A percentile compares a stretch with the other conserved stretches of the same genome.
Evolutionary conservation across 2,888 invertebrate species (phyloP).

Genomic region (Desoria tigrina): DNA sequence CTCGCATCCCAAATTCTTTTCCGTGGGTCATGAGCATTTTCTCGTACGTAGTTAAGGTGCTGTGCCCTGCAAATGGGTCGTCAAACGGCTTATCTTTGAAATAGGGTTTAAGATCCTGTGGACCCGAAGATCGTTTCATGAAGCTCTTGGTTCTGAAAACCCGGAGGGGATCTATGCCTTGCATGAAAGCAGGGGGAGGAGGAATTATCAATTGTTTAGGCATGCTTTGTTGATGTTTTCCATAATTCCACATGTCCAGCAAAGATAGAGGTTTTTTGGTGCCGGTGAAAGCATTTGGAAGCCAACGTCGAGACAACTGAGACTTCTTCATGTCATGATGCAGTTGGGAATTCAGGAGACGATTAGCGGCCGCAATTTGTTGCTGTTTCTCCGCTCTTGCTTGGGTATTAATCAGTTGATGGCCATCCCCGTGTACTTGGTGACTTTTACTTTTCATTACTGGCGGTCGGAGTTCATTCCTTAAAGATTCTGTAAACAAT

Average conservation of each 20-base stretch:
- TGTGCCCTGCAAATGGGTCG: conserved; percentile 18
- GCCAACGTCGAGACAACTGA: conserved; percentile 3
- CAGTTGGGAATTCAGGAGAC: neutral
- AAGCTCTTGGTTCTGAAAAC: conserved; percentile 18
- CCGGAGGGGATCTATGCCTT: neutral
- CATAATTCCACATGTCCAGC: conserved; percentile 15
- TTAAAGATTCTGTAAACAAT: conserved; percentile 50
- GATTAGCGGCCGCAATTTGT: neutral
- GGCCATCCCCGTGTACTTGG: neutral
- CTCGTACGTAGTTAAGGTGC: conserved; percentile 27
- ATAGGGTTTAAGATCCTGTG: conserved; percentile 6
- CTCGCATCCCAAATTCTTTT: conserved; percentile 16
- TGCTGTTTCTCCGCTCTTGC: neutral
- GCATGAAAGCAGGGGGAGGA: neutral
- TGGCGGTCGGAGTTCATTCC: conserved; percentile 40
- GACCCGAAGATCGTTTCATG: conserved; percentile 20
- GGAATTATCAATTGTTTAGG: conserved; percentile 10
- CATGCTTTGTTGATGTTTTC: conserved; percentile 2
- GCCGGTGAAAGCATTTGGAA: neutral
- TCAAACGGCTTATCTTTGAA: conserved; percentile 20
- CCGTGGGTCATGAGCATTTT: conserved; percentile 34
- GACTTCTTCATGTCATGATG: conserved; percentile 5
- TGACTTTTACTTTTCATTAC: conserved; percentile 5
- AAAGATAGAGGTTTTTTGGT: conserved; percentile 20
- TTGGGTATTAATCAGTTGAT: conserved; percentile 23